A percentile compares a stretch with the other conserved stretches of the same genome.
These are phyloP conservation scores for Chelonus insularis DNA, from an alignment of 1,140 invertebrate genomes.

Conservation along the genomic window DNA sequence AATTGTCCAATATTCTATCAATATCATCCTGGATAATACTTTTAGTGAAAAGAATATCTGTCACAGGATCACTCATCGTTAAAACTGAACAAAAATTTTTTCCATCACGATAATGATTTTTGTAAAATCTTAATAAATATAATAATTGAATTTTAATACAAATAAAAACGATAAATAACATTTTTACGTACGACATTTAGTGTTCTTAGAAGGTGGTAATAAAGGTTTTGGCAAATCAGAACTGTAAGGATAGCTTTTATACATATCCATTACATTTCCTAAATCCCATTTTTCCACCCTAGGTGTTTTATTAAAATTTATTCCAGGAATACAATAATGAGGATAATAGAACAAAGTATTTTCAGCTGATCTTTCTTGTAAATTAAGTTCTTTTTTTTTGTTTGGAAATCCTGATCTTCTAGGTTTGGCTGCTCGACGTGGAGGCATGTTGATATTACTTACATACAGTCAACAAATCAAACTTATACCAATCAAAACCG, in stretches of 20 bases:
- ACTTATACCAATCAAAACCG: too few relatives aligned
- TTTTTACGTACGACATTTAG: slow-evolving; percentile 36
- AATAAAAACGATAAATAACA: background rate
- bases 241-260: slow-evolving; percentile 45
- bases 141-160: background rate
- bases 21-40: slow-evolving; percentile 39
- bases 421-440: too few relatives aligned
- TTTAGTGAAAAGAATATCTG: slow-evolving; percentile 44
- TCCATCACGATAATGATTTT: background rate
- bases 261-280: slow-evolving; percentile 36
- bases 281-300: slow-evolving; percentile 34
- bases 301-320: slow-evolving; percentile 37
- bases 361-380: slow-evolving; percentile 35
- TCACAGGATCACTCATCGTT: slow-evolving; percentile 37
- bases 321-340: slow-evolving; percentile 41
- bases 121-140: background rate
- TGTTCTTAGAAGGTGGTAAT: slow-evolving; percentile 45
- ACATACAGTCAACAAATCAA: too few relatives aligned
- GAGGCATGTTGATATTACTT: too few relatives aligned
- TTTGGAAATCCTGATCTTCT: too few relatives aligned
- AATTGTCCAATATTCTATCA: slow-evolving; percentile 38
- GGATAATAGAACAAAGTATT: slow-evolving; percentile 31
- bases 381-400: slow-evolving; percentile 18
- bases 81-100: slow-evolving; percentile 30
- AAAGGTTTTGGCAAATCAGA: slow-evolving; percentile 53